Conservation (phyloP, 2,797 vertebrate genomes). For the Sphaeramia orbicularis region DNA sequence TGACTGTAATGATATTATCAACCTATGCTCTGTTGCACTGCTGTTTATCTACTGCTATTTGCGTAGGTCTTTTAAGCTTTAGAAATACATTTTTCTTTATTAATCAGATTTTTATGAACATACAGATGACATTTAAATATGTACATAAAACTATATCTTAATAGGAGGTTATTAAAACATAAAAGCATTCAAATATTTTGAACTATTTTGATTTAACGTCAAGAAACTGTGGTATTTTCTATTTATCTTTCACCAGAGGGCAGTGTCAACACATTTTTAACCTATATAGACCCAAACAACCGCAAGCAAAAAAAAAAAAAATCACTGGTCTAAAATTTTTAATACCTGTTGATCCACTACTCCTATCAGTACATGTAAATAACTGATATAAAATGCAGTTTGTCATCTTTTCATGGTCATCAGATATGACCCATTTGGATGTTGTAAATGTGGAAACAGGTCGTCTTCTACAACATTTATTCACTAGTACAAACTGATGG, state of each 20-base stretch:
- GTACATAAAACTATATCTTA: not conserved
- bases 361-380: too few relatives aligned
- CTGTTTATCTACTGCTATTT: slow-evolving; percentile 32
- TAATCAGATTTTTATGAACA: not conserved
- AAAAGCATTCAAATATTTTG: not conserved
- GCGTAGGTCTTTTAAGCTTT: slow-evolving; percentile 17
- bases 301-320: too few relatives aligned
- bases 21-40: slow-evolving; percentile 34
- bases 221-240: not conserved
- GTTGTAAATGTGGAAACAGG: too few relatives aligned
- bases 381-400: too few relatives aligned
- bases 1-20: slow-evolving; percentile 72
- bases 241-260: slow-evolving; percentile 53
- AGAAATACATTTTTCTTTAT: slow-evolving; percentile 5
- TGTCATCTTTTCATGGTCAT: too few relatives aligned
- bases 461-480: too few relatives aligned
- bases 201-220: not conserved
- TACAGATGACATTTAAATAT: not conserved
- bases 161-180: not conserved
- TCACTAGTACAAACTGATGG: too few relatives aligned
- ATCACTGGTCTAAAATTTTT: too few relatives aligned
- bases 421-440: too few relatives aligned
- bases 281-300: too few relatives aligned
- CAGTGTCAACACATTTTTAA: slow-evolving; percentile 45
- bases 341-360: too few relatives aligned